A percentile compares a stretch with the other conserved stretches of the same genome.
Conservation (phyloP, 2,113 vertebrate genomes). For the Octodon degus region DNA sequence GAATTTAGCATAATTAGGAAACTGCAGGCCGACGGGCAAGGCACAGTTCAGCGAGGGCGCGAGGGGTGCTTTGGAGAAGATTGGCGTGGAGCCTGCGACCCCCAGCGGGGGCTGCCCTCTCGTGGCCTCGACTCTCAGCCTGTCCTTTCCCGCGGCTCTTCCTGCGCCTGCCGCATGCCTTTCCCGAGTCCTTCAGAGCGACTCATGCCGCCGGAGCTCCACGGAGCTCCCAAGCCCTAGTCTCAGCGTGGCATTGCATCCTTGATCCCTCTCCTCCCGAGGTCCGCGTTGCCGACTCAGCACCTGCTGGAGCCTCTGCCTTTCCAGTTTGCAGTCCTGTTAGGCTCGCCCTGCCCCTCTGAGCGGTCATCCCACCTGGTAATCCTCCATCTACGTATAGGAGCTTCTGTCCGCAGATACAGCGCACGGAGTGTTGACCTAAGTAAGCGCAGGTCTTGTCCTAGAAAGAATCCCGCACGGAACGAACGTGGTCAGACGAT, state of each 20-base stretch:
- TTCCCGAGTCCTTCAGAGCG: background rate
- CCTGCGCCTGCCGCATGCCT: background rate
- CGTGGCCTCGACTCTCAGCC: background rate
- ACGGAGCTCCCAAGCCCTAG: background rate
- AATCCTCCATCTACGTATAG: background rate
- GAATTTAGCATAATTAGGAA: background rate
- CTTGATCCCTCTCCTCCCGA: background rate
- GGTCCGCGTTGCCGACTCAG: background rate
- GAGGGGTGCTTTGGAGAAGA: background rate
- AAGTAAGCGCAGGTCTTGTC: background rate
- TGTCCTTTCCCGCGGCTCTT: background rate
- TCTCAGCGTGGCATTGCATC: background rate
- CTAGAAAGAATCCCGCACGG: background rate
- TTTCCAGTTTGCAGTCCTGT: background rate
- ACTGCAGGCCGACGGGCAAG: background rate
- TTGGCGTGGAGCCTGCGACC: background rate
- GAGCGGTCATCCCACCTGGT: background rate
- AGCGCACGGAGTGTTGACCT: background rate
- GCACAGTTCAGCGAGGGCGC: background rate
- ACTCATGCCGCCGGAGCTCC: background rate
- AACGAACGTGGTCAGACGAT: background rate
- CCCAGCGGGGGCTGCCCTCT: background rate
- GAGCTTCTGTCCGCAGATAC: background rate
- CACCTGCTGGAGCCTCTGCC: background rate
- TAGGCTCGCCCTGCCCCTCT: background rate